These are phyloP conservation scores for Thalpophila matura DNA, from an alignment of 2,888 invertebrate genomes.

Conservation along the genomic window DNA sequence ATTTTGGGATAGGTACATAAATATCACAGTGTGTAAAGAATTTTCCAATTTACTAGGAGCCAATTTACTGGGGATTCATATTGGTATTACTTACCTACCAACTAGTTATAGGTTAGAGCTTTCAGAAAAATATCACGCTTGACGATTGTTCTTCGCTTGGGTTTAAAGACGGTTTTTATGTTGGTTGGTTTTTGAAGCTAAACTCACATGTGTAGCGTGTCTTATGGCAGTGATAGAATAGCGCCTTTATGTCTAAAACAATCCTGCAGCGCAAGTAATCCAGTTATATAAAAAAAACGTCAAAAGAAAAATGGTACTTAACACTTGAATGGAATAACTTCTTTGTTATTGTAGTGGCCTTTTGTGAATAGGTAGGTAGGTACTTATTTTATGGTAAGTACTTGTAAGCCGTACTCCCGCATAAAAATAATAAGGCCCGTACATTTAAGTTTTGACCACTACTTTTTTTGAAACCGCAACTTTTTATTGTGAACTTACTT, in stretches of 20 bases:
- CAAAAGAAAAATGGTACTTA: constrained; percentile 28
- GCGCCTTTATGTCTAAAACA: not conserved
- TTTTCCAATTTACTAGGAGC: constrained; percentile 53
- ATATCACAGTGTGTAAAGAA: constrained; percentile 25
- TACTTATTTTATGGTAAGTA: constrained; percentile 16
- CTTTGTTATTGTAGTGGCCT: constrained; percentile 37
- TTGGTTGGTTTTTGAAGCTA: too few species aligned
- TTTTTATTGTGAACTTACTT: too few species aligned
- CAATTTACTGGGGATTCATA: constrained; percentile 34
- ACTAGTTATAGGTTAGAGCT: constrained; percentile 13
- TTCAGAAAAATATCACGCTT: constrained; percentile 9
- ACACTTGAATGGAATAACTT: constrained; percentile 40
- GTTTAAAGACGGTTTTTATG: too few species aligned
- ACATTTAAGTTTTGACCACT: not conserved
- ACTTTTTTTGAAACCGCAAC: too few species aligned
- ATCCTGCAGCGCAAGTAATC: not conserved
- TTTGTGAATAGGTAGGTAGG: constrained; percentile 32
- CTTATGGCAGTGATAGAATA: too few species aligned
- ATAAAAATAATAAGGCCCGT: not conserved
- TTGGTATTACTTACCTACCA: not conserved
- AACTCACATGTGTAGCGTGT: too few species aligned
- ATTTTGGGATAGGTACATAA: not conserved
- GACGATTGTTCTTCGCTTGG: not conserved
- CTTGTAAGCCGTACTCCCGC: not conserved
- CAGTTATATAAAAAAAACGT: not conserved